Base-by-base conservation (phyloP, 2,113 vertebrate genomes). In the Motacilla alba region DNA sequence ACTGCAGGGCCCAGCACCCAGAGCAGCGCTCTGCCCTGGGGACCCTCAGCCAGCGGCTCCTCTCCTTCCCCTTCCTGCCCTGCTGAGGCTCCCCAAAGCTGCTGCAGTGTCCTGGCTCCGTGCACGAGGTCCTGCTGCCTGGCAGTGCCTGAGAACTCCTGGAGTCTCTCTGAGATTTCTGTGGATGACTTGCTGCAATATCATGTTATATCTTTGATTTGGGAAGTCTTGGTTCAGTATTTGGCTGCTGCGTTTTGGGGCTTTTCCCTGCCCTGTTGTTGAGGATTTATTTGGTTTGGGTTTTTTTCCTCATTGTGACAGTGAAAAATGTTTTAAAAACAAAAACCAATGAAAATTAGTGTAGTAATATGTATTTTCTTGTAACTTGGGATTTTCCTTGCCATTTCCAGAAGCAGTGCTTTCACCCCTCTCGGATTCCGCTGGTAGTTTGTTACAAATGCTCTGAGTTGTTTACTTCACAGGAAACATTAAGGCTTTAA, bases 101-200 rank as follows among this genome's bases (percentile, higher is more conserved):
- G 35, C 7, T 35, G 35, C 35, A 35, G 35, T 7, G 46, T 47
- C 35, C 69, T 44, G 76, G 5, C 50, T 16, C 20, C 6, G 1
- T 0, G 3, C 13, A 0, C 0, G 0, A 17, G 47, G 1, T 41
- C 22, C 73, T 30, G 17, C 30, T 33, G 53, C 28, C 68, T 28
- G 47, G 15, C 77, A 37, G 37, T 0, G 2, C 6, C 73, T 13
- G n/a, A 26, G 23, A 10, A 9, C 15, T 3, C 58, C n/a, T 3
- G 13, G 3, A 16, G 35, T 4, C n/a, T 7, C 23, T 2, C 46
- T 41, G 75, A 62, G 10, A 13, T 43, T 55, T 28, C 64, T 50
- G 23, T 5, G 50, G 20, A 5, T n/a, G n/a, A 14, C 26, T 4
- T 8, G 15, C 58, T 41, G 2, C 15, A 16, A 4, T 9, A 24